These are phyloP conservation scores for Hepsetus odoe DNA, from an alignment of 2,113 vertebrate genomes.

Conservation along the genomic window DNA sequence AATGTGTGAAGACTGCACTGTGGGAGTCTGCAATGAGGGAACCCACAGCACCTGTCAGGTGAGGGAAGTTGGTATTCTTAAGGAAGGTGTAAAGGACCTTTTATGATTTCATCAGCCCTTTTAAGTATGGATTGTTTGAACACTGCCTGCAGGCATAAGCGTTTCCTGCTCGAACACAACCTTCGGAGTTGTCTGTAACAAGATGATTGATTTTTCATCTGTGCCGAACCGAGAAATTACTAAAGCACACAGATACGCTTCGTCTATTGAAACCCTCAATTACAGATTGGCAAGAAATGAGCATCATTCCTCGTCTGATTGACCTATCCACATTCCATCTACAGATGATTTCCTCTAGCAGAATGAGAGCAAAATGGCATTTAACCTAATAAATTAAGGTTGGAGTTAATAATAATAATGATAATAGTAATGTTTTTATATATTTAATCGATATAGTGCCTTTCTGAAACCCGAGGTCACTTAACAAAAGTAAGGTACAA, in stretches of 20 bases:
- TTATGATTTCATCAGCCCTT: slow-evolving; percentile 20
- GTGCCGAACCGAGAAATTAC: not conserved
- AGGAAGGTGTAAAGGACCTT: not conserved
- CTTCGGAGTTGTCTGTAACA: not conserved
- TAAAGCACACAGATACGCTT: not conserved
- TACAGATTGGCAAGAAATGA: not conserved
- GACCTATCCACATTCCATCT: not conserved
- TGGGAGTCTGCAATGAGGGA: not conserved
- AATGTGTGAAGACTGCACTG: not conserved
- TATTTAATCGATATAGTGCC: too few relatives aligned
- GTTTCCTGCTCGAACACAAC: not conserved
- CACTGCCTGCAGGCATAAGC: not conserved
- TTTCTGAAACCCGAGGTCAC: too few relatives aligned
- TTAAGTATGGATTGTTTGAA: slow-evolving; percentile 8
- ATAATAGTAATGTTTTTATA: too few relatives aligned
- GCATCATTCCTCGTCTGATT: not conserved
- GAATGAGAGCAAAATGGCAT: too few relatives aligned
- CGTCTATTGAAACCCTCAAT: not conserved
- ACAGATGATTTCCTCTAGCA: not conserved
- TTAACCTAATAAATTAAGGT: not conserved
- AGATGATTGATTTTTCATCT: not conserved
- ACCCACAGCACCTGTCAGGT: not conserved
- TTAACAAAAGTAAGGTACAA: too few relatives aligned
- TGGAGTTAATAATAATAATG: too few relatives aligned
- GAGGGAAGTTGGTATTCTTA: not conserved